These are phyloP conservation scores for Melopsittacus undulatus DNA, from an alignment of 2,797 vertebrate genomes.

Conservation along the genomic window DNA sequence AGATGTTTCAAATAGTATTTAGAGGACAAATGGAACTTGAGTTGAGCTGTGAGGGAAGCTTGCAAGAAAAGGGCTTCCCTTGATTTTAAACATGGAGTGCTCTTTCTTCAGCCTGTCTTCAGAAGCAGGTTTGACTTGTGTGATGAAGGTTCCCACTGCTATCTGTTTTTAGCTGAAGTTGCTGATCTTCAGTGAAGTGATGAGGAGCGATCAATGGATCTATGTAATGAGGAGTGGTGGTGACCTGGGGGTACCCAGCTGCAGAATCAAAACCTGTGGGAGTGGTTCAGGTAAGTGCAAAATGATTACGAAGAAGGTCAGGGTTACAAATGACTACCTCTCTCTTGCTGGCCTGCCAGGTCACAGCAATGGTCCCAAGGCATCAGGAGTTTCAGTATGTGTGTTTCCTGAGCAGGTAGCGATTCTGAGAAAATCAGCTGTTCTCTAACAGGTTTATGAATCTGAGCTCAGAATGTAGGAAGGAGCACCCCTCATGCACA, in stretches of 20 bases:
- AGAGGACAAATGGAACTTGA: not conserved
- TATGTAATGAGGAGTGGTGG: accelerated
- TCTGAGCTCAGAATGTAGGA: not conserved
- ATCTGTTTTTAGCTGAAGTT: not conserved
- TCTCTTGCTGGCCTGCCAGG: not conserved
- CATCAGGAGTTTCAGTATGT: not conserved
- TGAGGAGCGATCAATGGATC: accelerated
- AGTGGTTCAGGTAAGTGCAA: not conserved
- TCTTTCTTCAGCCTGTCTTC: not conserved
- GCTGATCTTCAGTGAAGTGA: not conserved
- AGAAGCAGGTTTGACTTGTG: not conserved
- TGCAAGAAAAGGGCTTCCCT: not conserved
- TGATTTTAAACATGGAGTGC: accelerated
- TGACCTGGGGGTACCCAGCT: not conserved
- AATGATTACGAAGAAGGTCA: not conserved
- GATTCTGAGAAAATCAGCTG: not conserved
- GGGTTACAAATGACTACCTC: accelerated
- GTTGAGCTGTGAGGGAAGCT: not conserved
- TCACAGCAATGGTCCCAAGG: not conserved
- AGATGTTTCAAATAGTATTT: not conserved
- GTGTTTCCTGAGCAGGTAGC: not conserved
- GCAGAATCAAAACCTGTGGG: accelerated
- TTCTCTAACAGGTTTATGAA: not conserved
- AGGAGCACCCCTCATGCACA: not conserved
- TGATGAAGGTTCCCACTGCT: not conserved